Evolutionary conservation across 2,113 vertebrate genomes (phyloP), one percentile per base, ranked within the genome.

Genomic region (Haplotaxodon microlepis): DNA sequence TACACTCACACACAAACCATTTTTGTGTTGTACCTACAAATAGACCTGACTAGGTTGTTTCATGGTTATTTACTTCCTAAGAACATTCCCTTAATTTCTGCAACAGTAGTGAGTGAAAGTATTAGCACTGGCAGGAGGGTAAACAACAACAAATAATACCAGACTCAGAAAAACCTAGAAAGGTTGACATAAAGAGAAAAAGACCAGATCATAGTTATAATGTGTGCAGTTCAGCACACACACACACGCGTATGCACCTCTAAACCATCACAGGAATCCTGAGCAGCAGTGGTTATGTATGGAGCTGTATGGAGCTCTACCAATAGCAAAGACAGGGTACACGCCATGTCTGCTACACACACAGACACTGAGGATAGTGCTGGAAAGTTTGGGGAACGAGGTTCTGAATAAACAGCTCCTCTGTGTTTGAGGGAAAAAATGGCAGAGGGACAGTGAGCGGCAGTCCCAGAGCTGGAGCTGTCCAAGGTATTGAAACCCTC

Each of bases 251-350:
- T 31, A 80, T 3, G 5, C 78, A 69, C 36, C 56, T 83, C 63
- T 92, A 89, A 92, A 92, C 85, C 84, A 89, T 93, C 88, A 92
- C 89, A 90, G 83, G 81, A 80, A 84, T 85, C 87, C 34, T 79
- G 86, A 83, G 69, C 56, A 89, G 81, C 86, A 89, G 81, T 91
- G 73, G 14, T 87, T 84, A 79, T 84, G 82, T 83, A 45, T 81
- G 34, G 45, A 69, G 84, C n/a, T 63, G 73, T 80, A 27, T 81
- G 57, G 80, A 92, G 84, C 61, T 81, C 71, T 8, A 73, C 53
- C 21, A 69, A 84, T 81, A 86, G 76, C 84, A 88, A 79, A 45
- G 13, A 38, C 42, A 12, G 42, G 45, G 79, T 47, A 6, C 45
- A 36, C 45, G 69, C 38, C 21, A 34, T 13, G 12, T 53, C 51